Conservation (phyloP, 1,140 invertebrate genomes). For the Ganaspis sp. region DNA sequence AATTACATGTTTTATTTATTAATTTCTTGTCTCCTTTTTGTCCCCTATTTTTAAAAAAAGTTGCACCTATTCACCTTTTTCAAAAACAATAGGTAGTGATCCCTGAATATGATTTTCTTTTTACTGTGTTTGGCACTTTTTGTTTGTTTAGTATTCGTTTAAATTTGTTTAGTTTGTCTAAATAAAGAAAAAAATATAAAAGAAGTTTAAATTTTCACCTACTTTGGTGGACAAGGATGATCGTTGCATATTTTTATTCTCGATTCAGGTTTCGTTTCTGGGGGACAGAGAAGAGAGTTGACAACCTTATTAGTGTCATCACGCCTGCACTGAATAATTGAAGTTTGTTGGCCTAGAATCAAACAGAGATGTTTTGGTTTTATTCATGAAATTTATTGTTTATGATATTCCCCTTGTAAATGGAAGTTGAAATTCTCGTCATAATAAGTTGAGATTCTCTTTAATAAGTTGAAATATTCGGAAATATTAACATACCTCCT, state of each 20-base stretch:
- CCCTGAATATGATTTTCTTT: too few relatives aligned
- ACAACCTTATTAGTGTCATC: constrained; percentile 90
- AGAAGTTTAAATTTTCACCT: constrained; percentile 50
- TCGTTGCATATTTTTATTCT: constrained; percentile 95
- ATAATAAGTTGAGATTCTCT: not conserved
- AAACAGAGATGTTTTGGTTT: constrained; percentile 45
- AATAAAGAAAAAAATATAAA: constrained; percentile 28
- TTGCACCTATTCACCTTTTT: too few relatives aligned
- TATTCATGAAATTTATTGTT: constrained; percentile 27
- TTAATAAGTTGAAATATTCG: constrained; percentile 20
- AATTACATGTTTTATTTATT: too few relatives aligned
- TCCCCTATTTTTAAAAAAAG: too few relatives aligned
- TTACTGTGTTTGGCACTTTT: too few relatives aligned
- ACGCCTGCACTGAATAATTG: constrained; percentile 93
- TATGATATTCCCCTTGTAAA: constrained; percentile 28
- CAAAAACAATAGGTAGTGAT: too few relatives aligned
- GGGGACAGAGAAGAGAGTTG: constrained; percentile 88
- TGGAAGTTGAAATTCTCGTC: not conserved
- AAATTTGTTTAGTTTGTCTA: too few relatives aligned
- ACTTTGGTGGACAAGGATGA: constrained; percentile 90
- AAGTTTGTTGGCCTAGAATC: constrained; percentile 84
- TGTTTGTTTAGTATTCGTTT: too few relatives aligned
- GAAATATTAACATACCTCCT: constrained; percentile 81
- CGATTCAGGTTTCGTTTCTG: constrained; percentile 89
- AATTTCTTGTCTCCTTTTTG: too few relatives aligned